Percentiles rank a stretch among this genome's conserved stretches.
Evolutionary conservation across 92 coral and sea anemone genomes (phyloP).

Genomic region (Palythoa grandis): DNA sequence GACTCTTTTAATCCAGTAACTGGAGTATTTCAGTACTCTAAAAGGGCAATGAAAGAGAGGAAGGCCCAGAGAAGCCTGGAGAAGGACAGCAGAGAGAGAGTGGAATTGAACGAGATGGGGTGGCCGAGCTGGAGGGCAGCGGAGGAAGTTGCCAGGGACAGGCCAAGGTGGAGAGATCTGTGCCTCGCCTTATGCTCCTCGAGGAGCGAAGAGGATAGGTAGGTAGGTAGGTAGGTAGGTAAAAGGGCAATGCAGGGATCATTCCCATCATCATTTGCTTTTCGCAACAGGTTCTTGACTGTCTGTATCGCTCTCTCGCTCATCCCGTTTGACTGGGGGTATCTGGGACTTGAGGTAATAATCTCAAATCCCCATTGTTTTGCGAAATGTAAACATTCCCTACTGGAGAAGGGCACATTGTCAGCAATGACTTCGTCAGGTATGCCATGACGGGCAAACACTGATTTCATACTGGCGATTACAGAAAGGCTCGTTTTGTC

Average conservation of each 20-base stretch:
- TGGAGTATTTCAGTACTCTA: conserved; percentile 50
- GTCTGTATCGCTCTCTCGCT: conserved; percentile 49
- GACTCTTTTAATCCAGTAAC: conserved; percentile 44
- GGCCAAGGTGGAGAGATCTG: too few relatives aligned
- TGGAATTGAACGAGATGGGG: too few relatives aligned
- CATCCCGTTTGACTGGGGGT: conserved; percentile 42
- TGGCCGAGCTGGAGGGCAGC: too few relatives aligned
- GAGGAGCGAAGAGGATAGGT: too few relatives aligned
- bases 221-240: too few relatives aligned
- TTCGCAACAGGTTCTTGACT: conserved; percentile 38
- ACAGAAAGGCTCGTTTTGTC: conserved; percentile 45
- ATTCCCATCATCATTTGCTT: conserved; percentile 42
- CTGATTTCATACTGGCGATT: conserved; percentile 50
- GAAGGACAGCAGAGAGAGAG: too few relatives aligned
- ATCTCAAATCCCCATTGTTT: conserved; percentile 52
- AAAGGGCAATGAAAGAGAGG: conserved; percentile 33
- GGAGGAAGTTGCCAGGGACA: too few relatives aligned
- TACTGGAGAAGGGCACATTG: conserved; percentile 54
- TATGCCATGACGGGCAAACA: conserved; percentile 57
- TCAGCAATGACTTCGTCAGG: conserved; percentile 47
- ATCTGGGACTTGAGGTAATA: conserved; percentile 47
- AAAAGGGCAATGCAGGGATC: conserved; percentile 17
- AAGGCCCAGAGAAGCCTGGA: too few relatives aligned
- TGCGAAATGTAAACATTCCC: conserved; percentile 37
- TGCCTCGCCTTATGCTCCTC: too few relatives aligned